phyloP scores from a whole-genome alignment of 2,797 vertebrate species.

The Melanotaenia trifasciata region DNA sequence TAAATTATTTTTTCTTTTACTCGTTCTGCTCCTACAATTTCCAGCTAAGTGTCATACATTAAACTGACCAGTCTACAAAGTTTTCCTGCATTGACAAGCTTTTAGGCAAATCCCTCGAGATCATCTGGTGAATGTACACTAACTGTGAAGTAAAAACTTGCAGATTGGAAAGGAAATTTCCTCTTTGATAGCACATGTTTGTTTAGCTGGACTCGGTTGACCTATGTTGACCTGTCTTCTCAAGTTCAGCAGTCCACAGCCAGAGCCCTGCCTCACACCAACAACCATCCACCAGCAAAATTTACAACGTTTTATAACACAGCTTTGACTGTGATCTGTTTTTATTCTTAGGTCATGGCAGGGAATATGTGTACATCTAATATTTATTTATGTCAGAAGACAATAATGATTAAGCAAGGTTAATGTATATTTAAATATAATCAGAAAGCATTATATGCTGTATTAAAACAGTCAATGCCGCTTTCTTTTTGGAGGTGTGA shows the following conservation, averaged over 20 bases:
- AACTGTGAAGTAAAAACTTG: constrained; percentile 72
- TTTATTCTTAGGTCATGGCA: neutral
- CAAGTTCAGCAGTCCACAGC: constrained; percentile 61
- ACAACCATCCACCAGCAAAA: constrained; percentile 40
- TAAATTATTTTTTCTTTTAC: neutral
- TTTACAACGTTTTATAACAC: constrained; percentile 26
- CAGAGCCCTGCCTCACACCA: constrained; percentile 61
- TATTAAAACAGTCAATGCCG: neutral
- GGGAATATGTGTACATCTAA: neutral
- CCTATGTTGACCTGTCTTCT: constrained; percentile 72
- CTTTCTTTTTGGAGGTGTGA: neutral
- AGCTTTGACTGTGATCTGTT: neutral
- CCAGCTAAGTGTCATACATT: neutral
- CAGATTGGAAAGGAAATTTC: constrained; percentile 79
- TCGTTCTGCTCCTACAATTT: neutral
- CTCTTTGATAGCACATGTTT: constrained; percentile 82
- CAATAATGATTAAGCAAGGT: neutral
- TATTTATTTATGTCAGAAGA: neutral
- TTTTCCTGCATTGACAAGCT: constrained; percentile 28
- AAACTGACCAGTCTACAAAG: constrained; percentile 13
- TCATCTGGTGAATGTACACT: constrained; percentile 67
- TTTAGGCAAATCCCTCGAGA: constrained; percentile 55
- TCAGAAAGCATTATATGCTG: neutral
- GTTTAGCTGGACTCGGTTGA: constrained; percentile 81
- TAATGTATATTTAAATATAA: neutral